phyloP scores from a whole-genome alignment of 2,113 vertebrate genomes.

The Centropus unirufus region DNA sequence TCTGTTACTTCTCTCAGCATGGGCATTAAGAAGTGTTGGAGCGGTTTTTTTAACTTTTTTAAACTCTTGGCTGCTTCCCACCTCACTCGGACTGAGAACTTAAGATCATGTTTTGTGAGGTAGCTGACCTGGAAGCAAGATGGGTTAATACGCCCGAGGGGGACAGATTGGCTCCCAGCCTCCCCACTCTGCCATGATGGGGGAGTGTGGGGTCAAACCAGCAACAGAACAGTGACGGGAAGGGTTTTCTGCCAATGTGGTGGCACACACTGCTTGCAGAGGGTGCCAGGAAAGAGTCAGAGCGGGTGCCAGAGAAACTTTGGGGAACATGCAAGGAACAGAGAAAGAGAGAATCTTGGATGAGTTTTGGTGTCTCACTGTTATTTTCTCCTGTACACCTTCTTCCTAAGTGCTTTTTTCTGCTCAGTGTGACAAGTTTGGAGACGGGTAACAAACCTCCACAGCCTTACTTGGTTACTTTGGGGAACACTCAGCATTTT shows the following conservation, averaged over 20 bases:
- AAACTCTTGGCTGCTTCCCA: not conserved
- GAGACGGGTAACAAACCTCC: not conserved
- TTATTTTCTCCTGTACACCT: not conserved
- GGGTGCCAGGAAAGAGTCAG: not conserved
- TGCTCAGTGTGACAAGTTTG: not conserved
- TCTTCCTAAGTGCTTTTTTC: not conserved
- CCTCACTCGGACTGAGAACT: not conserved
- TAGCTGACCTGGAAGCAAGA: not conserved
- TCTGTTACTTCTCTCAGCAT: not conserved
- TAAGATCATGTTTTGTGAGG: not conserved
- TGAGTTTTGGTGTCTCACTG: not conserved
- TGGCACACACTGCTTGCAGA: not conserved
- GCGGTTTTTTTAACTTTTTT: not conserved
- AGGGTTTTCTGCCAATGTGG: not conserved
- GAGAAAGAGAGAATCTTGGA: not conserved
- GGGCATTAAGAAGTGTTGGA: not conserved
- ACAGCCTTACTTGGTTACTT: not conserved
- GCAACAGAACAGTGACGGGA: not conserved
- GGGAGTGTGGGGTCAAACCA: accelerated
- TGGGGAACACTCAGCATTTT: not conserved
- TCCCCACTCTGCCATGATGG: too few relatives aligned
- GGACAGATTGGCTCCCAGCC: not conserved
- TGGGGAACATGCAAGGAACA: not conserved
- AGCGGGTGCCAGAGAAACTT: not conserved
- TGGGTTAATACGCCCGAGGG: not conserved